A percentile compares a stretch with the other conserved stretches of the same genome.
These are phyloP conservation scores for Seladonia tumulorum DNA, from an alignment of 2,888 invertebrate species.

Conservation along the genomic window DNA sequence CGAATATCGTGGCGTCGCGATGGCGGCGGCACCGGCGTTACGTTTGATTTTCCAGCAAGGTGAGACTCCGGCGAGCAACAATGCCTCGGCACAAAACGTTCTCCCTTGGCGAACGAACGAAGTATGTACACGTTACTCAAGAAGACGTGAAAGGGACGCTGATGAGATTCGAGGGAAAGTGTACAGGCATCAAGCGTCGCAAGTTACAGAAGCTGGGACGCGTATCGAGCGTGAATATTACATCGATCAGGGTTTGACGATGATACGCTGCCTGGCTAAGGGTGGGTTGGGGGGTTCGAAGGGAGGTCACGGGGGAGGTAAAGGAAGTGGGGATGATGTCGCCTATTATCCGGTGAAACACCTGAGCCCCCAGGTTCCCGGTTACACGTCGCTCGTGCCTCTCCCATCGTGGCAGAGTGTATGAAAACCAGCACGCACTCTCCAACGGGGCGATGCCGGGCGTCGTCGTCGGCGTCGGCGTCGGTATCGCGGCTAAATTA, in stretches of 20 bases:
- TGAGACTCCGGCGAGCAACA: not conserved
- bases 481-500: conserved; percentile 76
- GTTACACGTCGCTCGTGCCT: conserved; percentile 55
- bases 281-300: not conserved
- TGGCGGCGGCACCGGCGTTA: not conserved
- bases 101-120: conserved; percentile 18
- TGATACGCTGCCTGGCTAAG: conserved; percentile 52
- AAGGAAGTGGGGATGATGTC: conserved; percentile 76
- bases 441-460: conserved; percentile 51
- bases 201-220: conserved; percentile 70
- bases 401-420: conserved; percentile 66
- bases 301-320: conserved; percentile 16
- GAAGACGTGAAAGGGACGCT: conserved; percentile 64
- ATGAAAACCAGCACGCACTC: conserved; percentile 81
- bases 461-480: conserved; percentile 11
- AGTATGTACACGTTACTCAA: conserved; percentile 49
- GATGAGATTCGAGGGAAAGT: conserved; percentile 70
- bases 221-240: conserved; percentile 78
- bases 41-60: not conserved
- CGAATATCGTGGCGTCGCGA: not conserved
- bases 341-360: conserved; percentile 81
- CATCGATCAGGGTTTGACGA: conserved; percentile 83
- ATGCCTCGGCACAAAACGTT: not conserved
- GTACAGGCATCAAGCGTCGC: conserved; percentile 60
- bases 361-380: conserved; percentile 77